Conservation (phyloP, 2,797 vertebrate species). For the Xerus rutilus region DNA sequence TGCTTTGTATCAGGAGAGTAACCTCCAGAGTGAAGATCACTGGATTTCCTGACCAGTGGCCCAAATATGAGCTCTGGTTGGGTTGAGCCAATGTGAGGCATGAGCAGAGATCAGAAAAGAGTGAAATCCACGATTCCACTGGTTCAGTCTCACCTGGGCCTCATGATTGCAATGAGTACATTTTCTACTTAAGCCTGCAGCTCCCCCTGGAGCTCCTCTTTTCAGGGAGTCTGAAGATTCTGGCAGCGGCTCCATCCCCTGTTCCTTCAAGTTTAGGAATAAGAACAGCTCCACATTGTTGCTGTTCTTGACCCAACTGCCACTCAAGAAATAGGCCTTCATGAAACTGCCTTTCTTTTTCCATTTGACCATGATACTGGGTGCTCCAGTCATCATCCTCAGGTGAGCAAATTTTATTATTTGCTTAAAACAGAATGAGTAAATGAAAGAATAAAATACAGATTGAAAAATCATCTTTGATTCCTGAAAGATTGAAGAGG, state of each 20-base stretch:
- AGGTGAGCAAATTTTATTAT: neutral
- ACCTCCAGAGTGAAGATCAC: neutral
- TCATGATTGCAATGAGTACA: neutral
- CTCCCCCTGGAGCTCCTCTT: neutral
- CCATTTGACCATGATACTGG: neutral
- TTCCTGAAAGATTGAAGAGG: neutral
- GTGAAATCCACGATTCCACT: neutral
- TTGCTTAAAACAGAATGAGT: neutral
- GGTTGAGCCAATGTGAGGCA: neutral
- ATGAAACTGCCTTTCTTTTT: neutral
- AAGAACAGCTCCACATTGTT: neutral
- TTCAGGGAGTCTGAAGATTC: neutral
- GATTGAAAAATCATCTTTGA: neutral
- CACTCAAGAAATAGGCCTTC: neutral
- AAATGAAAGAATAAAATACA: slow-evolving; percentile 1
- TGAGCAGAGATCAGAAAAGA: neutral
- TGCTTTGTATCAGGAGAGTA: neutral
- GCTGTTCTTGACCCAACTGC: neutral
- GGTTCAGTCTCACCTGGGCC: neutral
- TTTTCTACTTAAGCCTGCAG: neutral
- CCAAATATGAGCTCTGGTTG: neutral
- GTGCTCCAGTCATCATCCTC: neutral
- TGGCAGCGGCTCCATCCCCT: neutral
- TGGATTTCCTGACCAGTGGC: neutral
- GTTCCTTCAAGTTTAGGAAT: neutral